A percentile compares a stretch with the other conserved stretches of the same genome.
phyloP scores from a whole-genome alignment of 2,797 vertebrate genomes.

The Synaphobranchus kaupii region DNA sequence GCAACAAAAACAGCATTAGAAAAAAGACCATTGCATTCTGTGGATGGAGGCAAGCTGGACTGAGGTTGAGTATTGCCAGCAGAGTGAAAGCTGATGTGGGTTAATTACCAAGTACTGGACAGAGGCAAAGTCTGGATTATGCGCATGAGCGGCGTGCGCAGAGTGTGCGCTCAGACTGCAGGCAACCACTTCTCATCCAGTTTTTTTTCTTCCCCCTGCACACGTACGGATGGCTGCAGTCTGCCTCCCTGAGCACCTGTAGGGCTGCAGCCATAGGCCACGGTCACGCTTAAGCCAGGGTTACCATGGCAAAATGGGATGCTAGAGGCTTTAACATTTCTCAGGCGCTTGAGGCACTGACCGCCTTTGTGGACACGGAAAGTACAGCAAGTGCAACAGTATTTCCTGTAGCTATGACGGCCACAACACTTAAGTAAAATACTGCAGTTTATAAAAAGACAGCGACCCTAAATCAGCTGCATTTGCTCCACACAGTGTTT shows the following conservation, averaged over 20 bases:
- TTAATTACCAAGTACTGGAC: not conserved
- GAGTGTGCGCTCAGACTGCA: not conserved
- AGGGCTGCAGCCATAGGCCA: not conserved
- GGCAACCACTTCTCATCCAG: not conserved
- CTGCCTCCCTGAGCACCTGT: not conserved
- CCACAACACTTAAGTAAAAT: too few species aligned
- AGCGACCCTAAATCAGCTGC: too few species aligned
- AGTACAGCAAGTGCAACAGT: too few species aligned
- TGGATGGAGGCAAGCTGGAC: not conserved
- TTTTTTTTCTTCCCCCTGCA: not conserved
- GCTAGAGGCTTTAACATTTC: not conserved
- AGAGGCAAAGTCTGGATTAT: not conserved
- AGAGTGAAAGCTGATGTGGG: not conserved
- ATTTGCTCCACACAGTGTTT: too few species aligned
- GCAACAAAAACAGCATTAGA: not conserved
- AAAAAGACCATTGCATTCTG: not conserved
- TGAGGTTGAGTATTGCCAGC: not conserved
- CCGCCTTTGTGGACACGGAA: too few species aligned
- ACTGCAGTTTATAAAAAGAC: too few species aligned
- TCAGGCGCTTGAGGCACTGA: not conserved
- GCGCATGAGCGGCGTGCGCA: not conserved
- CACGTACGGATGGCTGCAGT: not conserved
- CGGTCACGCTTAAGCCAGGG: not conserved
- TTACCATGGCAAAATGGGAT: not conserved
- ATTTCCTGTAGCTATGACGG: too few species aligned